Base-by-base conservation (phyloP, 2,888 invertebrate species). In the Eristalinus aeneus region DNA sequence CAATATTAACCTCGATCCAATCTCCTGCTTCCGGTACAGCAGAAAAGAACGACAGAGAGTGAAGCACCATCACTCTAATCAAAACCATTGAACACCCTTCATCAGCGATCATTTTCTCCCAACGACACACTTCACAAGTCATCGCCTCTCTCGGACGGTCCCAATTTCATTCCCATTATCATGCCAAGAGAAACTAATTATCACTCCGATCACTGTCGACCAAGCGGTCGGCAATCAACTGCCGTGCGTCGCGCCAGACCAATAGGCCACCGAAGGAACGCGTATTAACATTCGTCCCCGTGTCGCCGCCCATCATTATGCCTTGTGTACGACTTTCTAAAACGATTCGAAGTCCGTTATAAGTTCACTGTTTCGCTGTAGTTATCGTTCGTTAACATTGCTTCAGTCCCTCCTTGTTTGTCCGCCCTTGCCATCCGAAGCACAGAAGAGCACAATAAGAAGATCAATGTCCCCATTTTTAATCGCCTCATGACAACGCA, bases 401-500 rank as follows among this genome's bases (percentile, higher is more conserved):
- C 20, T 46, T 46, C 72, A 75, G 34, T 32, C 22, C 22, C 10
- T 53, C 16, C 23, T 22, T 11, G 3, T 32, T 23, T 22, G 54
- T 16, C 34, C 23, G 16, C 20, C 53, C 46, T 46, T 46, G 46
- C 6, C 46, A 16, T 46, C 46, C 46, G 16, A 27, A 46, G 23
- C 23, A n/a, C n/a, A n/a, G 23, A 23, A 60, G 71, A 39, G 36
- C 63, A 65, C 39, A 32, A 64, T 67, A 86, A 86, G 54, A 69
- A 86, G 86, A 86, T 86, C 86, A 86, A 78, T 78, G 86, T 82
- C 86, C 86, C 74, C 86, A 78, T 82, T 78, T 46, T 86, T 82
- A 81, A 86, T 86, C 69, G 71, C 77, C 73, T 60, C 67, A 79
- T 71, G 71, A 71, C 53, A 46, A 54, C 54, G 22, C 32, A 71